Evolutionary conservation across 2,888 invertebrate genomes (phyloP).

Genomic region (Elmis aenea): DNA sequence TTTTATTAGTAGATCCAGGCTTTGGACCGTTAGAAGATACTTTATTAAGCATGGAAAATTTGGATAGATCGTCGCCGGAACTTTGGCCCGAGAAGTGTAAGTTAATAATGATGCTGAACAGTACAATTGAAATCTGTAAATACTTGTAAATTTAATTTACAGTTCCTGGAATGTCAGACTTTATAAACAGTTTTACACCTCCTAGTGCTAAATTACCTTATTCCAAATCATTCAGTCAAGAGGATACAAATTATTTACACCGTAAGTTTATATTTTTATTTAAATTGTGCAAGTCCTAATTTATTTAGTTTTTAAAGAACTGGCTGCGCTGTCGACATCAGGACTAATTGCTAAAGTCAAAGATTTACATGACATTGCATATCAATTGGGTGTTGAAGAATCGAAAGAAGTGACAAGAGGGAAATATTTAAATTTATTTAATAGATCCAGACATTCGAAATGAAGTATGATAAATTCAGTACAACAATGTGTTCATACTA

Average conservation of each 20-base stretch:
- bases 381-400: conserved; percentile 90
- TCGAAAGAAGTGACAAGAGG: conserved; percentile 95
- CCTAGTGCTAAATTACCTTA: conserved; percentile 60
- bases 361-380: conserved; percentile 89
- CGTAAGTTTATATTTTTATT: conserved; percentile 55
- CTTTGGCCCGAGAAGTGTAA: conserved; percentile 95
- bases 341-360: conserved; percentile 89
- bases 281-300: background rate
- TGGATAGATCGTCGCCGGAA: conserved; percentile 93
- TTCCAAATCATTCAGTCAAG: conserved; percentile 63
- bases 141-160: conserved; percentile 21
- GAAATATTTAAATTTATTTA: conserved; percentile 86
- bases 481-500: too few species aligned
- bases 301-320: conserved; percentile 53
- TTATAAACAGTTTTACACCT: conserved; percentile 63
- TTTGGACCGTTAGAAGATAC: conserved; percentile 58
- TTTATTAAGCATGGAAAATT: conserved; percentile 81
- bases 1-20: conserved; percentile 29
- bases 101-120: conserved; percentile 35
- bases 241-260: conserved; percentile 71
- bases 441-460: conserved; percentile 20
- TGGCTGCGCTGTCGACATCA: conserved; percentile 70
- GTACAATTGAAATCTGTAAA: background rate
- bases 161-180: conserved; percentile 90
- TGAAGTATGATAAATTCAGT: background rate